Evolutionary conservation across 2,113 vertebrate species (phyloP), one percentile per base, ranked within the genome.

Genomic region (Balaenoptera acutorostrata): DNA sequence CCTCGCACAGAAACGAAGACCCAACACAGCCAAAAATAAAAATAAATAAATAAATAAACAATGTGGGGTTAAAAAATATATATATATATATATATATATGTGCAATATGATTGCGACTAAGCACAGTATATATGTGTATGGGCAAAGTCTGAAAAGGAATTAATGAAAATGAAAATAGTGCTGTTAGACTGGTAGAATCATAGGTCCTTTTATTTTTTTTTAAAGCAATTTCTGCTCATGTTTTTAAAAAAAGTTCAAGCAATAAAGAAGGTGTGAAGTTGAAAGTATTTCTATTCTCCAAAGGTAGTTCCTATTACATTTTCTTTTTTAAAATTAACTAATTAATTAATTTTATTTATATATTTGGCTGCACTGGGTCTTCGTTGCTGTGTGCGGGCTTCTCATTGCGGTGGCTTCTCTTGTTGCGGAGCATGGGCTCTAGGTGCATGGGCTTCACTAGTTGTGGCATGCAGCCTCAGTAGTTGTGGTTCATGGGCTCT

Each of bases 221-320:
- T 29, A 89, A 90, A 78, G 33, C 7, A 74, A 33, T 71, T 86
- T 63, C 23, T 94, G 72, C 15, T 86, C 78, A 77, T 44, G 33
- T n/a, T 63, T 90, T 27, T 39, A 52, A 92, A 89, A 82, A 77
- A 83, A 80, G 36, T 59, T 87, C 27, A 57, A 36, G 88, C 10
- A 83, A 29, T 27, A 68, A 95, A 66, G 25, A 81, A 82, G 6
- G 23, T 64, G 3, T 75, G 21, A 72, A 78, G 8, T 69, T 78
- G 86, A 77, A 75, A 91, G 39, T 80, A 72, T 83, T 52, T 90
- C 52, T 52, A 46, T 36, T 88, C 23, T 77, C 14, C 23, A 85
- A 9, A 41, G 13, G 27, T 59, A 86, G 63, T 33, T 33, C 44
- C 29, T 25, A 12, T 52, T 52, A 52, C 49, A 52, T 52, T 52